phyloP scores from a whole-genome alignment of 2,888 invertebrate genomes.

The Lissonota sp. region DNA sequence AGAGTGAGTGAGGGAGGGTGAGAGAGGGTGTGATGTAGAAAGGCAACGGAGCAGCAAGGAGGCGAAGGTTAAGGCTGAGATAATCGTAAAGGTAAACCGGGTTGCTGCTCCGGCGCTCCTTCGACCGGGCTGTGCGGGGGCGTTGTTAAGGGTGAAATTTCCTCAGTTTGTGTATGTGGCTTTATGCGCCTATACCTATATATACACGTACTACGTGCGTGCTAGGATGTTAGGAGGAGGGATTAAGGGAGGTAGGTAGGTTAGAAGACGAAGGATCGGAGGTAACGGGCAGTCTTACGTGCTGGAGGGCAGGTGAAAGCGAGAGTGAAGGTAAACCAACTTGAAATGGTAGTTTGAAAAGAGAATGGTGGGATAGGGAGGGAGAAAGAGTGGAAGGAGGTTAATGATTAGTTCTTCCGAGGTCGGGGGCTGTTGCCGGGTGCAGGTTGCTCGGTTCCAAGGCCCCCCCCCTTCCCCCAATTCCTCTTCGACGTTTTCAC shows the following conservation, averaged over 20 bases:
- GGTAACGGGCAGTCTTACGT: constrained; percentile 40
- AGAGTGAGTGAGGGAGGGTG: constrained; percentile 6
- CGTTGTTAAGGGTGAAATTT: constrained; percentile 60
- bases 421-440: constrained; percentile 82
- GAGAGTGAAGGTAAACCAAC: constrained; percentile 71
- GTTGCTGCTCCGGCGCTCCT: constrained; percentile 47
- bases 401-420: constrained; percentile 82
- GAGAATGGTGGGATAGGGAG: constrained; percentile 35
- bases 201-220: too few relatives aligned
- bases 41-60: constrained; percentile 37
- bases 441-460: constrained; percentile 78
- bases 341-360: constrained; percentile 55
- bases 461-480: constrained; percentile 67
- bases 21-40: constrained; percentile 6
- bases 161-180: not conserved
- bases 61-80: constrained; percentile 64
- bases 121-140: constrained; percentile 59
- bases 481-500: constrained; percentile 61
- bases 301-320: constrained; percentile 75
- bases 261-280: constrained; percentile 33
- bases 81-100: constrained; percentile 70
- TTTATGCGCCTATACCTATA: constrained; percentile 4
- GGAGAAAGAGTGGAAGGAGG: constrained; percentile 76
- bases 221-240: not conserved
- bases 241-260: constrained; percentile 18